These are phyloP conservation scores for Drosophila erecta DNA, from an alignment of 1,140 invertebrate genomes.

Conservation along the genomic window DNA sequence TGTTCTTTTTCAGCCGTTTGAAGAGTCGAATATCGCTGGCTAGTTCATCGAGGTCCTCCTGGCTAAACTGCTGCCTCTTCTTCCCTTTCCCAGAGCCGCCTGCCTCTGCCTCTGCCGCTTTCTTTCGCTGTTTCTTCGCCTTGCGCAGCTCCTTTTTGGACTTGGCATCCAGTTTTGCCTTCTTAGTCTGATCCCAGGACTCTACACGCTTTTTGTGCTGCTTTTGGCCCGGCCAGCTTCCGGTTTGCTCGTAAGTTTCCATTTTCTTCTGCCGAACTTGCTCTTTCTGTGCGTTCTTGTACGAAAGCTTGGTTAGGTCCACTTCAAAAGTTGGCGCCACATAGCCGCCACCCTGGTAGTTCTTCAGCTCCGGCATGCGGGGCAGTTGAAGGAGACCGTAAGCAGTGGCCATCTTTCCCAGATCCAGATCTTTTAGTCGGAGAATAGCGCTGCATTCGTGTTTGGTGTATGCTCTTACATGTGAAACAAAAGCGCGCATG, in stretches of 20 bases:
- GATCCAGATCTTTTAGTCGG: conserved; percentile 94
- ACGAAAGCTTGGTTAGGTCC: conserved; percentile 92
- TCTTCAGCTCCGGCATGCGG: conserved; percentile 97
- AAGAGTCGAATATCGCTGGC: conserved; percentile 92
- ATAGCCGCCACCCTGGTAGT: conserved; percentile 89
- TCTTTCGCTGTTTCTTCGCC: conserved; percentile 86
- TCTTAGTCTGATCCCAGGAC: conserved; percentile 93
- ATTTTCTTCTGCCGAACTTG: conserved; percentile 90
- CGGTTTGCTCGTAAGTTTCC: conserved; percentile 89
- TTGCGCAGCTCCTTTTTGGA: conserved; percentile 87
- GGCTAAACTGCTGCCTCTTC: conserved; percentile 86
- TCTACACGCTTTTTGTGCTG: conserved; percentile 88
- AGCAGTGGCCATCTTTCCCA: conserved; percentile 93
- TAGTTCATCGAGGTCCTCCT: conserved; percentile 94
- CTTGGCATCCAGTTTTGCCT: conserved; percentile 89
- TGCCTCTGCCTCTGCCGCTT: conserved; percentile 54
- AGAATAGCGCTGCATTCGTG: conserved; percentile 97
- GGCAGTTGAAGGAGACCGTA: conserved; percentile 96
- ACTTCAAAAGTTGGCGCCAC: conserved; percentile 86
- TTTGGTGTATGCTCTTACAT: conserved; percentile 96
- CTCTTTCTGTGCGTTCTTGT: conserved; percentile 93
- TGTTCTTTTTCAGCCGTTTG: conserved; percentile 95
- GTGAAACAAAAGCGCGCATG: conserved; percentile 97
- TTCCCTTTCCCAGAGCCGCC: conserved; percentile 85
- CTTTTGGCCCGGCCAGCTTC: conserved; percentile 90